phyloP scores from a whole-genome alignment of 2,888 invertebrate species.

The Capitulum mitella region DNA sequence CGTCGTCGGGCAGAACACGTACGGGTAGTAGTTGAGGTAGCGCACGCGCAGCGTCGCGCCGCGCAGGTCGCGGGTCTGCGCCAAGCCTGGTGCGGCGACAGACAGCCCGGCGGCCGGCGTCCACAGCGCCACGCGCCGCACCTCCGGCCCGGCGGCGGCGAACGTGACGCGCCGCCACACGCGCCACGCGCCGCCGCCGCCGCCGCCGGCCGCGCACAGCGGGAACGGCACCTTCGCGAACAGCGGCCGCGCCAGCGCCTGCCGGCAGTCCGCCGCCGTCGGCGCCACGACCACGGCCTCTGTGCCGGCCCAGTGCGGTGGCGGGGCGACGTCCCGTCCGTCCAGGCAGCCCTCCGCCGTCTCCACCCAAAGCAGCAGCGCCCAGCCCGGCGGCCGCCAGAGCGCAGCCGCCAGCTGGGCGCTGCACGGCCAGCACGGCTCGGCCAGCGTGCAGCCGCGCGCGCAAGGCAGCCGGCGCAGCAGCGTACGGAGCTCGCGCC shows the following conservation, averaged over 20 bases:
- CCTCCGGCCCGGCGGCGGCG: neutral
- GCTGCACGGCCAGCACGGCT: neutral
- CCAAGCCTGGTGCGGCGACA: neutral
- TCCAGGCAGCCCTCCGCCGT: neutral
- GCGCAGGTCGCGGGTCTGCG: neutral
- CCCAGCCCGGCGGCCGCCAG: neutral
- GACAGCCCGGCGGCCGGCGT: neutral
- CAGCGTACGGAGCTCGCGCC: neutral
- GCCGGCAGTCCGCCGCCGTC: neutral
- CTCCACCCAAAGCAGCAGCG: neutral
- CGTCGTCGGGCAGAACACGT: neutral
- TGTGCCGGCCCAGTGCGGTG: neutral
- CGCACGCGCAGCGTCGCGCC: neutral
- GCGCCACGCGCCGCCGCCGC: neutral
- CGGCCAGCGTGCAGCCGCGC: neutral
- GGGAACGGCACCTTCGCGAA: neutral
- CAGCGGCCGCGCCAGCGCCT: neutral
- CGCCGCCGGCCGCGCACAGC: neutral
- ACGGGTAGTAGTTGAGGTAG: slow-evolving; percentile 3
- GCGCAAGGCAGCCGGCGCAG: neutral
- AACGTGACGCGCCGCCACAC: slow-evolving; percentile 5
- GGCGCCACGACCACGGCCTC: neutral
- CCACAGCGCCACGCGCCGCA: neutral
- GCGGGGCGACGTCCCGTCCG: neutral
- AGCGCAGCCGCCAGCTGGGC: neutral